These are phyloP conservation scores for Lepidocyrtoides sp. DNA, from an alignment of 2,888 invertebrate species.

Conservation along the genomic window DNA sequence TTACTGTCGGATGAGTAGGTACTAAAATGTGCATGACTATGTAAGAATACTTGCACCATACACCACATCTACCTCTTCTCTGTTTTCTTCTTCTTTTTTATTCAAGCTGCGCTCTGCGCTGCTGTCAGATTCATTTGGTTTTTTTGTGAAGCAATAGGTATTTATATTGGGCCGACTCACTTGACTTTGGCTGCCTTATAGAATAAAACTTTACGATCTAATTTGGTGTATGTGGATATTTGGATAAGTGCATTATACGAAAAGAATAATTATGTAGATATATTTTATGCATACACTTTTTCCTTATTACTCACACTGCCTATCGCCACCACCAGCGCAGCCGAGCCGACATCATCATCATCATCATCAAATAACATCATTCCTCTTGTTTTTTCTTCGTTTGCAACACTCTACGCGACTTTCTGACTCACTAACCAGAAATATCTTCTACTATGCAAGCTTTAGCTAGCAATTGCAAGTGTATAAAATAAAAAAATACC, in stretches of 20 bases:
- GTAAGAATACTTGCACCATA: background rate
- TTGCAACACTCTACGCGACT: slow-evolving; percentile 7
- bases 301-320: slow-evolving; percentile 38
- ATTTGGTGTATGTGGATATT: slow-evolving; percentile 9
- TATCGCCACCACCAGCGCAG: background rate
- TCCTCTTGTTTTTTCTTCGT: background rate
- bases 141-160: slow-evolving; percentile 13
- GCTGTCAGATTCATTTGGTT: slow-evolving; percentile 6
- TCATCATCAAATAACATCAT: slow-evolving; percentile 15
- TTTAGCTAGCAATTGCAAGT: background rate
- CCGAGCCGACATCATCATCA: background rate
- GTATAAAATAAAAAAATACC: slow-evolving; percentile 25
- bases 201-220: slow-evolving; percentile 27
- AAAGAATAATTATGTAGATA: slow-evolving; percentile 46
- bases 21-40: slow-evolving; percentile 47
- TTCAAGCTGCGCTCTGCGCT: background rate
- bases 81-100: background rate
- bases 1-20: slow-evolving; percentile 67
- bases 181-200: background rate
- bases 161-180: background rate
- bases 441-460: slow-evolving; percentile 47
- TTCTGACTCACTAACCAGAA: slow-evolving; percentile 59
- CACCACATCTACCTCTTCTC: background rate
- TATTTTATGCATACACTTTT: slow-evolving; percentile 21
- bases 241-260: slow-evolving; percentile 3